phyloP scores from a whole-genome alignment of 2,113 vertebrate genomes.

The Etheostoma cragini region DNA sequence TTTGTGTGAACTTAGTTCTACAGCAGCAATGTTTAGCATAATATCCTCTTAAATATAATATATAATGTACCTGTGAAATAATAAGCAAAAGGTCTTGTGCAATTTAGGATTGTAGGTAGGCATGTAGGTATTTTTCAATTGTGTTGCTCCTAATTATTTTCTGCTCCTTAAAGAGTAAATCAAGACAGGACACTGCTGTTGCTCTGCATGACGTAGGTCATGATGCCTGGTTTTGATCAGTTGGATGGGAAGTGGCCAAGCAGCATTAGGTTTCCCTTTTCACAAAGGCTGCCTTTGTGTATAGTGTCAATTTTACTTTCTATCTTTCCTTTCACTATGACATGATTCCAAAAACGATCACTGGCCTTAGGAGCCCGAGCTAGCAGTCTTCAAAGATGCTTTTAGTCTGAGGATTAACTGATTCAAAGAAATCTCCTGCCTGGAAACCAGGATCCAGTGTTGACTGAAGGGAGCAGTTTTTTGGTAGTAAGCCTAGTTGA shows the following conservation, averaged over 20 bases:
- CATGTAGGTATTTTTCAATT: neutral
- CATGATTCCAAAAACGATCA: neutral
- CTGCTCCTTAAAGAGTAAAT: neutral
- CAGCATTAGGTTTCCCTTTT: constrained; percentile 16
- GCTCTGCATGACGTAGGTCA: neutral
- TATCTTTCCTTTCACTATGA: constrained; percentile 27
- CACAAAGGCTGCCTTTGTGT: constrained; percentile 3
- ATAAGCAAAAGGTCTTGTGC: neutral
- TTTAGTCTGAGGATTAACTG: constrained; percentile 61
- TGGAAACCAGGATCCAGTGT: constrained; percentile 55
- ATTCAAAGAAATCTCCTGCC: constrained; percentile 58
- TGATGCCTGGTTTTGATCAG: constrained; percentile 11
- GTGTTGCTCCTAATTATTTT: constrained; percentile 4
- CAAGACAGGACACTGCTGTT: constrained; percentile 1
- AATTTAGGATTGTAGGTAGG: constrained; percentile 10
- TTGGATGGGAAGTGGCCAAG: neutral
- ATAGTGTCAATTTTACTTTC: constrained; percentile 29
- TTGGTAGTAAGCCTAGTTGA: constrained; percentile 41
- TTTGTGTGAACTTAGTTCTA: neutral
- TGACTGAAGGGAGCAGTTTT: constrained; percentile 52
- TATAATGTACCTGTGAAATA: neutral
- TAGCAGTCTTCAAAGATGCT: neutral
- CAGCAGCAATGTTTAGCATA: neutral
- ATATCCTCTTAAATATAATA: neutral
- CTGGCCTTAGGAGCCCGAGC: neutral